Percentiles rank a stretch among this genome's conserved stretches.
phyloP scores from a whole-genome alignment of 2,888 invertebrate genomes.

The Agonopterix alstromeriana region DNA sequence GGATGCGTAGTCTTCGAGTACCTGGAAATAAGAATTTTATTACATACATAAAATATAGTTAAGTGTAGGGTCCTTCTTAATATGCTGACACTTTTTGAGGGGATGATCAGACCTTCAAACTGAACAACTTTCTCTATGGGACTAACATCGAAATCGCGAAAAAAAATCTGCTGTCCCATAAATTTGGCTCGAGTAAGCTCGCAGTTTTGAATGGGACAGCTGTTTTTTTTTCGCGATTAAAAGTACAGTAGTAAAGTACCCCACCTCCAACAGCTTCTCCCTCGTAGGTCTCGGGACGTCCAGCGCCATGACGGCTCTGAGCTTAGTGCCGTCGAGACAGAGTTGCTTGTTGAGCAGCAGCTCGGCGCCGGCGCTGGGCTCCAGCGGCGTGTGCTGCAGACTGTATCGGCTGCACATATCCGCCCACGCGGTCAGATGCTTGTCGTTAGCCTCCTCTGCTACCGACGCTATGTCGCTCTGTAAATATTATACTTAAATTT shows the following conservation, averaged over 20 bases:
- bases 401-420: conserved; percentile 86
- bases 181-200: too few relatives aligned
- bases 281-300: conserved; percentile 79
- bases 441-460: conserved; percentile 94
- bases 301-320: conserved; percentile 77
- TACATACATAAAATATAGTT: neutral
- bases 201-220: too few relatives aligned
- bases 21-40: conserved; percentile 51
- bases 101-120: too few relatives aligned
- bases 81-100: too few relatives aligned
- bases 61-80: too few relatives aligned
- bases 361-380: conserved; percentile 91
- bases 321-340: conserved; percentile 82
- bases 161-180: too few relatives aligned
- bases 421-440: conserved; percentile 95
- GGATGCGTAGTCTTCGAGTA: conserved; percentile 86
- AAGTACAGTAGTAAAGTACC: neutral
- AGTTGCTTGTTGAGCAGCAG: conserved; percentile 88
- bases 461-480: conserved; percentile 87
- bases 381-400: conserved; percentile 90
- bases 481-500: neutral
- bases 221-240: too few relatives aligned
- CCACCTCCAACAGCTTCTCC: conserved; percentile 78
- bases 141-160: too few relatives aligned
- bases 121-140: too few relatives aligned